Conservation (phyloP, 2,797 vertebrate genomes). For the Netta rufina region DNA sequence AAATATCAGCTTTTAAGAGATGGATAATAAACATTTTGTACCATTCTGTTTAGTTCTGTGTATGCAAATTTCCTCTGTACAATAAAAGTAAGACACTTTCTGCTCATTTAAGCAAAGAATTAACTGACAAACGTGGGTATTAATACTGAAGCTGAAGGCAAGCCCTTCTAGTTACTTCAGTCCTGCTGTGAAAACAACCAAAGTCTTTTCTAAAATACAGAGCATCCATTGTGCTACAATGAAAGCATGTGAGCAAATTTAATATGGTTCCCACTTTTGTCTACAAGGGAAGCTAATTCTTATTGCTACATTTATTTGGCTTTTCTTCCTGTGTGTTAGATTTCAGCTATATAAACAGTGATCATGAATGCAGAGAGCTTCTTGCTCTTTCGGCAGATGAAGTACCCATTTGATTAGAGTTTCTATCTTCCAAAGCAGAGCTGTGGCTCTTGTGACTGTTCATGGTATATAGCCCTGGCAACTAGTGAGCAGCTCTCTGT, state of each 20-base stretch:
- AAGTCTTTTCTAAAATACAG: constrained; percentile 2
- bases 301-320: constrained; percentile 8
- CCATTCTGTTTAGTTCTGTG: not conserved
- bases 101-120: constrained; percentile 1
- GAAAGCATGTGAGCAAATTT: not conserved
- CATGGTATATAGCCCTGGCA: not conserved
- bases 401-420: not conserved
- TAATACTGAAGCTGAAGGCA: not conserved
- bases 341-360: not conserved
- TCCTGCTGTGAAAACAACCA: not conserved
- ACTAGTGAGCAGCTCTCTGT: not conserved
- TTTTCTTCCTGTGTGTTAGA: not conserved
- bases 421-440: not conserved
- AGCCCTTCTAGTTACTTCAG: not conserved
- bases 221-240: not conserved
- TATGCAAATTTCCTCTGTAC: not conserved
- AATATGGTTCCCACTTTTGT: not conserved
- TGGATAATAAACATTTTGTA: not conserved
- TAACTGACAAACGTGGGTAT: not conserved
- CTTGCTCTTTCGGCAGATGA: not conserved
- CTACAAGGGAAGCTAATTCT: constrained; percentile 9
- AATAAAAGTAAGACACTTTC: not conserved
- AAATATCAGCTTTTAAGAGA: not conserved
- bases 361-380: not conserved
- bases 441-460: not conserved